phyloP scores from a whole-genome alignment of 2,888 invertebrate genomes.

The Drosophila phalerata region DNA sequence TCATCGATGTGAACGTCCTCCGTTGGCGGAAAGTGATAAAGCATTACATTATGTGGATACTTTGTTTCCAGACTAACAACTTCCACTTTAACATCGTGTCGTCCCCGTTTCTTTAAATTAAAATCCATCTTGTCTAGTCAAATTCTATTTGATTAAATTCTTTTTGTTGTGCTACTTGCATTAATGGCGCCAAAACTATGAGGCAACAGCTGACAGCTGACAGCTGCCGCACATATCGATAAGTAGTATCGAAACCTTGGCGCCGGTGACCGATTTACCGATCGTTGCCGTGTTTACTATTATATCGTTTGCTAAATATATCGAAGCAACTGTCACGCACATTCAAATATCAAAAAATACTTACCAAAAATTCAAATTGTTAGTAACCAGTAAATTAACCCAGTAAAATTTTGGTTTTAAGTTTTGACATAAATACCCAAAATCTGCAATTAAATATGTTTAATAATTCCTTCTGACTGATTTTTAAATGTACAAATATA shows the following conservation, averaged over 20 bases:
- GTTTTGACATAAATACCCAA: too few relatives aligned
- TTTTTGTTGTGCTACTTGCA: neutral
- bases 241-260: neutral
- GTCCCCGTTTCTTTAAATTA: conserved; percentile 72
- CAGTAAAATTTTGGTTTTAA: too few relatives aligned
- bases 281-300: neutral
- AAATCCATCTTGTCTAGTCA: conserved; percentile 73
- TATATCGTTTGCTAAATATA: too few relatives aligned
- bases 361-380: too few relatives aligned
- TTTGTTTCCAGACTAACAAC: conserved; percentile 84
- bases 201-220: conserved; percentile 58
- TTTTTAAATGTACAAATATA: neutral
- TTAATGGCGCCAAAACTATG: conserved; percentile 47
- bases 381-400: too few relatives aligned
- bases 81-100: conserved; percentile 81
- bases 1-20: conserved; percentile 91
- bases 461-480: neutral
- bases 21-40: conserved; percentile 92
- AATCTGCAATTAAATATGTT: neutral
- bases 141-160: neutral
- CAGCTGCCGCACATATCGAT: conserved; percentile 45
- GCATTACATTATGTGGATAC: conserved; percentile 91
- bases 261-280: neutral
- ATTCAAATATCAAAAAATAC: neutral
- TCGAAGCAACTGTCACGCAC: neutral